Conservation (phyloP, 2,797 vertebrate species). For the Lepus townsendii region DNA sequence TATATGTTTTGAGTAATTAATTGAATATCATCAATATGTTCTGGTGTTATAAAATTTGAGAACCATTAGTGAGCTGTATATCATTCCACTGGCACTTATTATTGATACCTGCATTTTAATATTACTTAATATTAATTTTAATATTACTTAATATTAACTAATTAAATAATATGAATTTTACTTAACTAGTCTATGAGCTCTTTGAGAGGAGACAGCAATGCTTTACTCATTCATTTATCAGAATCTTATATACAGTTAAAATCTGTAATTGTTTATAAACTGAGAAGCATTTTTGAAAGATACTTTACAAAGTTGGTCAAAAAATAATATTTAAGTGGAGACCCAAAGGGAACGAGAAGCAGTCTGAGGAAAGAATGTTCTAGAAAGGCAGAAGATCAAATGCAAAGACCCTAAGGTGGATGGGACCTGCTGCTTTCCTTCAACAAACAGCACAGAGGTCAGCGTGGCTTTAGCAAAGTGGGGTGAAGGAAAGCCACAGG, state of each 20-base stretch:
- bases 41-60: not conserved
- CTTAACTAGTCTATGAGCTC: not conserved
- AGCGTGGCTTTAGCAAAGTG: not conserved
- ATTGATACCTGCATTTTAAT: not conserved
- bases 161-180: not conserved
- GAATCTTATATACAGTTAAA: not conserved
- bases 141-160: too few relatives aligned
- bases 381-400: not conserved
- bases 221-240: not conserved
- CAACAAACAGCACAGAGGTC: not conserved
- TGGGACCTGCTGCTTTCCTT: not conserved
- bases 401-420: not conserved
- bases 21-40: not conserved
- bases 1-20: not conserved
- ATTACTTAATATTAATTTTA: not conserved
- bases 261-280: not conserved
- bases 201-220: not conserved
- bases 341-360: not conserved
- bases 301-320: not conserved
- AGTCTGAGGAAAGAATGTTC: not conserved
- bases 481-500: not conserved
- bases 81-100: slow-evolving; percentile 1
- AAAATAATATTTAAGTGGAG: not conserved
- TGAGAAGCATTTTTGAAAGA: not conserved
- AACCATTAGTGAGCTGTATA: not conserved